phyloP scores from a whole-genome alignment of 2,888 invertebrate species.

The Rotaria sp. region DNA sequence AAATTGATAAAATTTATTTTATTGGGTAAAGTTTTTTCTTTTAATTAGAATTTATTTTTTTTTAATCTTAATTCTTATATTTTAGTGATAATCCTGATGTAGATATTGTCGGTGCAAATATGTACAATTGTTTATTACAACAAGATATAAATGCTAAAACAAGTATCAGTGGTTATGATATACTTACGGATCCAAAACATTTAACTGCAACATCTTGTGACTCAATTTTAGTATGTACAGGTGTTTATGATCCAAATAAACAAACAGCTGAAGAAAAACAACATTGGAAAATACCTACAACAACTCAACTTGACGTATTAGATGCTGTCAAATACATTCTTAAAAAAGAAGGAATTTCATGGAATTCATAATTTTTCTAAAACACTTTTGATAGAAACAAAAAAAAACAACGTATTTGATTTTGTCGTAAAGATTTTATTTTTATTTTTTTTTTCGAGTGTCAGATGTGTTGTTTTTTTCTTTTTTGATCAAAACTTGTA shows the following conservation, averaged over 20 bases:
- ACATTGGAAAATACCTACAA: neutral
- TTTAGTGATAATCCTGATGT: conserved; percentile 54
- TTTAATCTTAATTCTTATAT: too few species aligned
- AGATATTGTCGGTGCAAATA: conserved; percentile 53
- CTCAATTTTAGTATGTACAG: conserved; percentile 38
- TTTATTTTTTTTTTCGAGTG: too few species aligned
- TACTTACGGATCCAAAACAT: neutral
- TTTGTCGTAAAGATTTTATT: too few species aligned
- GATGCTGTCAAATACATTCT: neutral
- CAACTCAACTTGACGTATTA: neutral
- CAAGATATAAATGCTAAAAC: neutral
- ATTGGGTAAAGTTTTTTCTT: conserved; percentile 48
- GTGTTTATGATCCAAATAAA: conserved; percentile 39
- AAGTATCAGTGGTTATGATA: conserved; percentile 22
- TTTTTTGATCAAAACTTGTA: too few species aligned
- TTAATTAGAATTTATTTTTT: too few species aligned
- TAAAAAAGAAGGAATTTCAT: neutral
- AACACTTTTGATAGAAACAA: neutral
- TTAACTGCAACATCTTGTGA: conserved; percentile 10
- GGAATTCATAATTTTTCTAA: neutral
- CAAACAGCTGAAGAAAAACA: conserved; percentile 13
- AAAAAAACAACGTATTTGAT: neutral
- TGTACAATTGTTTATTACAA: conserved; percentile 20
- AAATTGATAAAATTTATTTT: conserved; percentile 49
- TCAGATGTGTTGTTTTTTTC: too few species aligned